These are phyloP conservation scores for Valencia hispanica DNA, from an alignment of 2,797 vertebrate species.

Conservation along the genomic window DNA sequence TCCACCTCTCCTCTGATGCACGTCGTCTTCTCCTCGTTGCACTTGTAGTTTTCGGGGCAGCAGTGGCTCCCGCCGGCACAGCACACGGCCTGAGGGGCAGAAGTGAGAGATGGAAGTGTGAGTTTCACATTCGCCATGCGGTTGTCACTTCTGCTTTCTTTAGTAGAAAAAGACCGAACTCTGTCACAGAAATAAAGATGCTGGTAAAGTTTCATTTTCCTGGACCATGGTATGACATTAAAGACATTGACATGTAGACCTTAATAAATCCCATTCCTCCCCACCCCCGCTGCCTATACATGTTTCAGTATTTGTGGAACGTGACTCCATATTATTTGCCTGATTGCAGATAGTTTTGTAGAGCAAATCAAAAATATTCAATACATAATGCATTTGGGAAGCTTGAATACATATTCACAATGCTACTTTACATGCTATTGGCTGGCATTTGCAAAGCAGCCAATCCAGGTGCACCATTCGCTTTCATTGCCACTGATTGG, in stretches of 20 bases:
- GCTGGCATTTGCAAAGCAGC: no score
- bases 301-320: no score
- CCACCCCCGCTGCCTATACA: no score
- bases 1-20: constrained; percentile 62
- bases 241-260: background rate
- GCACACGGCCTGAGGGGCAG: constrained; percentile 73
- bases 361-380: no score
- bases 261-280: no score
- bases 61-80: constrained; percentile 71
- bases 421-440: no score
- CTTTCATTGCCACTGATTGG: no score
- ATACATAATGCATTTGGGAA: no score
- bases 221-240: background rate
- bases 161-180: rapidly evolving
- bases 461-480: no score
- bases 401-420: no score
- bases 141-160: constrained; percentile 44
- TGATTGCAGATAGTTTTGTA: no score
- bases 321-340: no score
- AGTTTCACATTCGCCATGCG: constrained; percentile 24
- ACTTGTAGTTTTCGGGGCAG: constrained; percentile 68
- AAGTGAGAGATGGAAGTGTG: constrained; percentile 26
- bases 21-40: constrained; percentile 9
- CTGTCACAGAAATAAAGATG: background rate
- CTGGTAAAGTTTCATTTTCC: background rate